Evolutionary conservation across 2,113 vertebrate genomes (phyloP), one percentile per base, ranked within the genome.

Genomic region (Mormyrus lacerda): DNA sequence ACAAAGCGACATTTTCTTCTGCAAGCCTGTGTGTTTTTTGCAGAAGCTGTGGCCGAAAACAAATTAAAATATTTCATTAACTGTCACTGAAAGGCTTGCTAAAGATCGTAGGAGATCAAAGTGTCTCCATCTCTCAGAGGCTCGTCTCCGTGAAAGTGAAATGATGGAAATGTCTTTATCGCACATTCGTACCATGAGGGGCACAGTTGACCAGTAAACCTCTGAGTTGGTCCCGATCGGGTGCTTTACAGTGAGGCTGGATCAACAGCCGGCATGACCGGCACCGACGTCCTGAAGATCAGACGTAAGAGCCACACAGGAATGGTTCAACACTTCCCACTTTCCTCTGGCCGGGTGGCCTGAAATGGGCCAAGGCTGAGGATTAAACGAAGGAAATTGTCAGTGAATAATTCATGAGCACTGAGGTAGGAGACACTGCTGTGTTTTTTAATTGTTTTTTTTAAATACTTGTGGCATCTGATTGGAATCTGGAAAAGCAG

Each of bases 391-490:
- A 85, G 83, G 24, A 85, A 85, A 50, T 47, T 47, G 44, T 50
- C 47, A 50, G n/a, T 47, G n/a, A 85, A 85, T 85, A 85, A 85
- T 85, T 85, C 42, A 85, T 85, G 9, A 85, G 19, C 6, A 50
- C 47, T 24, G 24, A 85, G 83, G 44, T 50, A 47, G 45, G 47
- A 85, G n/a, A 19, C 47, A 19, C n/a, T 47, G 11, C 50, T 50
- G 24, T 85, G 83, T 1, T 13, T 85, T 47, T 85, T 13, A 50
- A 4, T 10, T 48, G n/a, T 27, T 84, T 83, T 84, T 48, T 27
- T 48, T 42, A 13, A 85, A 85, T 85, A n/a, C 9, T 85, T 85
- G 47, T 4, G 9, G 45, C 45, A 24, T n/a, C 45, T 83, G 31
- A 69, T 69, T 31, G 61, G 61, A 69, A 31, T 83, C 79, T 24